Evolutionary conservation across 2,888 invertebrate species (phyloP), one percentile per base, ranked within the genome.

Genomic region (Aphidius colemani): DNA sequence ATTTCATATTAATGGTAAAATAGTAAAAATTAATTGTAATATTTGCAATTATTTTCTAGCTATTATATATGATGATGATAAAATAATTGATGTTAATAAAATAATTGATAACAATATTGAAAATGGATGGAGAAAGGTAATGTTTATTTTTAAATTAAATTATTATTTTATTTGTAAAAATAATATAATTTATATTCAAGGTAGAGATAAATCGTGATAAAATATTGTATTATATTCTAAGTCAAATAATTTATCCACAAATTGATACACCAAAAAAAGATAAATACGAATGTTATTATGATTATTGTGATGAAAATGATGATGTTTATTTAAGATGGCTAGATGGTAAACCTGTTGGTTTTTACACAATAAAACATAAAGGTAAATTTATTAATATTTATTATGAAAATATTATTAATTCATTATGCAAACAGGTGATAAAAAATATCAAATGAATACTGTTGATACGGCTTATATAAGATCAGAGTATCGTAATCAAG

Each of bases 391-490:
- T 3, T 3, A 13, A 48, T 49, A 39, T 64, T 41, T 53, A 44
- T 55, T 39, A 30, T 39, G 46, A 39, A 39, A 45, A 44, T 6
- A 30, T 59, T 11, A 53, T n/a, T 53, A 44, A 46, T 53, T 40
- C 9, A 50, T 44, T 46, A 10, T 50, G 44, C 11, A 18, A 10
- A 51, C 50, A 81, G 82, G 80, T 13, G 68, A 72, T 45, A 73
- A 75, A 30, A 71, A 65, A 40, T 82, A 83, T 69, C 65, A 71
- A 4, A 79, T 83, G 79, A 71, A 76, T 11, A 80, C 80, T 4
- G 58, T 83, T 13, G 83, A 83, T 66, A 80, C 82, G 3, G 79
- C 81, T 41, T 83, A 82, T 61, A 77, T 83, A 13, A 72, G 78
- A 40, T 70, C 72, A 56, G 65, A 73, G 50, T 71, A 75, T 60